Evolutionary conservation across 2,113 vertebrate genomes (phyloP), one percentile per base, ranked within the genome.

Genomic region (Chaetodon auriga): DNA sequence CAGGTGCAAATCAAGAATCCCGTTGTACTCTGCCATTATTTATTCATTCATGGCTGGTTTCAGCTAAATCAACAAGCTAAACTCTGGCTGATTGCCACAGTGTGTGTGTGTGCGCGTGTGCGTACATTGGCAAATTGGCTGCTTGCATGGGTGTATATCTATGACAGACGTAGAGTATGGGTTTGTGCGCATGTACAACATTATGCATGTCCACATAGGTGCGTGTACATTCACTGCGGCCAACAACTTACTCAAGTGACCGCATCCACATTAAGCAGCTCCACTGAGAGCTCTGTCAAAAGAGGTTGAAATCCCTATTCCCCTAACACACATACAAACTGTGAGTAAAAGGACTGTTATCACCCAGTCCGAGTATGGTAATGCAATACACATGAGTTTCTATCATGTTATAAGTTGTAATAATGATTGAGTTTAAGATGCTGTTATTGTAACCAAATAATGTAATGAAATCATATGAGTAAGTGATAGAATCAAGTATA

Each of bases 11-110:
- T 81, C 57, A 62, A 68, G 46, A 79, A 53, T 78, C 48, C 7
- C 51, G 61, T 48, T 9, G n/a, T 14, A 58, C 54, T 54, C 15
- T 19, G 36, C 23, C 14, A 5, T 82, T 78, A 71, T 49, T 68
- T 70, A 84, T 77, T 86, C 36, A 82, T 76, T 79, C 12, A 23
- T 54, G 7, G 19, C 43, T 60, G 62, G n/a, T 71, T 80, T 68
- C 51, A 73, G 30, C 48, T 77, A 55, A 78, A 76, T 75, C 70
- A 72, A 36, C 83, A 75, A 53, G 21, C 75, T 80, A 78, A 80
- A 71, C 78, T 69, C 61, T 76, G 36, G 61, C 35, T 68, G 35
- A 83, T 78, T 63, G 53, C 75, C 45, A 61, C n/a, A 2, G 62
- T 61, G 61, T 19, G 30, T 30, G 30, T 3, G 30, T 21, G 30